These are phyloP conservation scores for Notospermus geniculatus DNA, from an alignment of 1,140 invertebrate genomes.

Conservation along the genomic window DNA sequence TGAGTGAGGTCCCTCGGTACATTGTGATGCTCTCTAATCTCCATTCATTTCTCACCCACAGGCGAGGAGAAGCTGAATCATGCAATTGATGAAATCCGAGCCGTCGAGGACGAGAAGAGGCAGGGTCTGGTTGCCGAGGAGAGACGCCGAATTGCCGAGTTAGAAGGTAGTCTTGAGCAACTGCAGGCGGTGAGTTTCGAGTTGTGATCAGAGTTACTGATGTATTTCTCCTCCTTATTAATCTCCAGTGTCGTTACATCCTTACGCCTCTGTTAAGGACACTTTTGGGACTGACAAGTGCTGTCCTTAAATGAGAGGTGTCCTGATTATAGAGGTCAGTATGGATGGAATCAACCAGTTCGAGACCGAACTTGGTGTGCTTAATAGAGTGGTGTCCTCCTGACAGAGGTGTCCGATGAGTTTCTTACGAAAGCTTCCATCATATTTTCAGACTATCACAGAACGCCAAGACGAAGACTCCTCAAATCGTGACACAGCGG, in stretches of 20 bases:
- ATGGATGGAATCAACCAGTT: no score
- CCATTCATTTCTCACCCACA: conserved; percentile 17
- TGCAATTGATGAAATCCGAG: conserved; percentile 45
- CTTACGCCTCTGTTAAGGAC: no score
- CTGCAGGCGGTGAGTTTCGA: conserved; percentile 19
- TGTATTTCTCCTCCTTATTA: no score
- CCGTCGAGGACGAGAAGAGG: conserved; percentile 41
- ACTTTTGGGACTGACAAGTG: no score
- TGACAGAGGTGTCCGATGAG: no score
- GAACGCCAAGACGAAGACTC: conserved; percentile 37
- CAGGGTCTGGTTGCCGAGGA: conserved; percentile 35
- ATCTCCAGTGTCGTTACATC: no score
- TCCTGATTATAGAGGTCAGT: no score
- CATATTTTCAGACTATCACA: conserved; percentile 25
- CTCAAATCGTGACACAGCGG: conserved; percentile 34
- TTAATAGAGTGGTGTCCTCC: background rate
- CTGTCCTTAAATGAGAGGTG: no score
- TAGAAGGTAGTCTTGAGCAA: conserved; percentile 38
- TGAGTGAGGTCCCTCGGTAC: no score
- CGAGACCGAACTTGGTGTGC: background rate
- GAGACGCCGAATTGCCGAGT: conserved; percentile 35
- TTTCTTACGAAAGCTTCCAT: no score
- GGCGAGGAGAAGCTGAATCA: conserved; percentile 47
- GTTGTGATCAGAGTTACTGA: no score
- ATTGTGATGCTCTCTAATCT: no score